Evolutionary conservation across 1,140 invertebrate species (phyloP).

Genomic region (Drosophila pseudoobscura): DNA sequence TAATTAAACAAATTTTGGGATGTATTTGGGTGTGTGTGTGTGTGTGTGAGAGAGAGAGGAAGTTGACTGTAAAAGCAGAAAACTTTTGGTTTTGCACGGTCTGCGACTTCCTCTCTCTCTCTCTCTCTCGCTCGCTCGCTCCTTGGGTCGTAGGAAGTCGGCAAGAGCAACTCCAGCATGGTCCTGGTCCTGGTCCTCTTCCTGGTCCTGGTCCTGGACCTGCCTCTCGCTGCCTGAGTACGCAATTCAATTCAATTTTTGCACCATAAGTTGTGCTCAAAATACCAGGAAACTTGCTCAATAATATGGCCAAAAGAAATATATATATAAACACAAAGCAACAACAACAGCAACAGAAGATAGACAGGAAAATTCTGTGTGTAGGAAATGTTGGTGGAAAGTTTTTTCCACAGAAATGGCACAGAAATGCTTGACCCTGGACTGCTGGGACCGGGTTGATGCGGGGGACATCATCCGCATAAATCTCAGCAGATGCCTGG

Average conservation of each 20-base stretch:
- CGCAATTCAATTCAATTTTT: slow-evolving; percentile 76
- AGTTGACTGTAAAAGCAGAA: slow-evolving; percentile 60
- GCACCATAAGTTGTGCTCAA: slow-evolving; percentile 77
- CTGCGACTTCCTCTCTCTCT: slow-evolving; percentile 63
- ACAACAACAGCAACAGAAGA: slow-evolving; percentile 51
- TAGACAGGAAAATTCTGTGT: slow-evolving; percentile 57
- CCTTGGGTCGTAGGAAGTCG: slow-evolving; percentile 62
- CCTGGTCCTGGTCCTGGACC: slow-evolving; percentile 26
- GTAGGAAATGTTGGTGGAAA: slow-evolving; percentile 42
- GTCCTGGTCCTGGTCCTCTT: slow-evolving; percentile 18
- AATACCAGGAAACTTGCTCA: slow-evolving; percentile 78
- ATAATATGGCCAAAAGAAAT: slow-evolving; percentile 61
- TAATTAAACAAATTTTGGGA: slow-evolving; percentile 81
- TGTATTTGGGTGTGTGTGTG: too few relatives aligned
- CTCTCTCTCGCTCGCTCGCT: slow-evolving; percentile 14
- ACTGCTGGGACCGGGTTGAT: background rate
- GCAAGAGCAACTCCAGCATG: slow-evolving; percentile 57
- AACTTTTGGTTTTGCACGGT: slow-evolving; percentile 64
- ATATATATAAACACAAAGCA: slow-evolving; percentile 62
- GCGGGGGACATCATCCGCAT: slow-evolving; percentile 37
- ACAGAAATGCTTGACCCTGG: slow-evolving; percentile 45
- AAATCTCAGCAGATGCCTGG: slow-evolving; percentile 60
- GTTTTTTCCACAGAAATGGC: slow-evolving; percentile 2
- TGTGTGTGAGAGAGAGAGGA: slow-evolving; percentile 38
- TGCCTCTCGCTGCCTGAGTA: slow-evolving; percentile 23